Evolutionary conservation across 2,113 vertebrate species (phyloP).

Genomic region (Phalacrocorax brasilianus): DNA sequence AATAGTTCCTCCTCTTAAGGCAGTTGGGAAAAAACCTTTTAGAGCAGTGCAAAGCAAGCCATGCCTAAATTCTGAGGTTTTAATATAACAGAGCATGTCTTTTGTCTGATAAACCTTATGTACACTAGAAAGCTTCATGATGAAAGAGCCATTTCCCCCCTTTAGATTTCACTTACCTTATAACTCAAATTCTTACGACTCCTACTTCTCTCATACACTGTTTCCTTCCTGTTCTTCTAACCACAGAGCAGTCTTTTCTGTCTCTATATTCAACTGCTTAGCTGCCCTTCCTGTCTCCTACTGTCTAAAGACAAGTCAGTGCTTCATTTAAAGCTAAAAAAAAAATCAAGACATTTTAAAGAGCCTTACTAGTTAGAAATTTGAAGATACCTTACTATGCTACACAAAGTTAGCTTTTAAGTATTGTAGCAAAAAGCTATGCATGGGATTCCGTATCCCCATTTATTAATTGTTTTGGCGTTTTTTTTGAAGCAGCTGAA

Average conservation of each 20-base stretch:
- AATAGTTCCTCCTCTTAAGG: not conserved
- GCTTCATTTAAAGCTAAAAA: not conserved
- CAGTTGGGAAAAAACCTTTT: not conserved
- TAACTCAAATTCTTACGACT: not conserved
- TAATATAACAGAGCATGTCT: not conserved
- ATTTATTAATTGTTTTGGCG: not conserved
- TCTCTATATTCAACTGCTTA: not conserved
- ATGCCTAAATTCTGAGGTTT: not conserved
- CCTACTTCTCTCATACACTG: not conserved
- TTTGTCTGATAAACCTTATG: not conserved
- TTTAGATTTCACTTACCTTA: not conserved
- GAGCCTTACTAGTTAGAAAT: not conserved
- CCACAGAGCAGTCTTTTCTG: not conserved
- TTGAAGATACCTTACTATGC: not conserved
- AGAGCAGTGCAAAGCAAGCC: not conserved
- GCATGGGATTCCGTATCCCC: not conserved
- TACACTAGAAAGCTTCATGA: not conserved
- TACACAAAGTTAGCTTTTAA: not conserved
- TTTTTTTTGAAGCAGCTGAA: not conserved
- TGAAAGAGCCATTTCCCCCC: not conserved
- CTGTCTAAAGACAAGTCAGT: not conserved
- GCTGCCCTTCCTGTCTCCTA: not conserved
- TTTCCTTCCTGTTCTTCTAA: constrained; percentile 30
- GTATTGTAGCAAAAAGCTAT: not conserved
- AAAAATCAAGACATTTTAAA: not conserved